Evolutionary conservation across 2,888 invertebrate species (phyloP).

Genomic region (Acrobasis consociella): DNA sequence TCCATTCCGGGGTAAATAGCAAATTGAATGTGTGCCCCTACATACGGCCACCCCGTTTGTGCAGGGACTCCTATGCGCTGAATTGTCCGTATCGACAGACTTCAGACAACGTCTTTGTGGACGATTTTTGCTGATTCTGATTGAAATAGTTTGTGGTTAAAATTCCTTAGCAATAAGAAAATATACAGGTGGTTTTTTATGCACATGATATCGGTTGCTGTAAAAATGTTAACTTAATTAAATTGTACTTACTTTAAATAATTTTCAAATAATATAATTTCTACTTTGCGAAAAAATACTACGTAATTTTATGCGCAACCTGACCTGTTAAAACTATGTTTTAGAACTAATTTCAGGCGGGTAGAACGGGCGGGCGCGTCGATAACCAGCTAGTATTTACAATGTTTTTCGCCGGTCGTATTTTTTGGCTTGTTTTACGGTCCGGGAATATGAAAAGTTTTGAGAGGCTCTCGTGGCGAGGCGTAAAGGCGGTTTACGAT

Average conservation of each 20-base stretch:
- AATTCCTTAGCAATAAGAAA: slow-evolving; percentile 39
- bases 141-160: slow-evolving; percentile 12
- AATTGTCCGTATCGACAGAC: slow-evolving; percentile 30
- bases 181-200: slow-evolving; percentile 34
- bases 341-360: slow-evolving; percentile 72
- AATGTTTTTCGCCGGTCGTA: slow-evolving; percentile 80
- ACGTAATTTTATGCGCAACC: slow-evolving; percentile 50
- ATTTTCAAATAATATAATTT: background rate
- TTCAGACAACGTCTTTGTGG: slow-evolving; percentile 13
- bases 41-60: slow-evolving; percentile 26
- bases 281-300: background rate
- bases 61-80: slow-evolving; percentile 18
- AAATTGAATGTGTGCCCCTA: slow-evolving; percentile 77
- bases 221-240: too few species aligned
- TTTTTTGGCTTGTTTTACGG: slow-evolving; percentile 80
- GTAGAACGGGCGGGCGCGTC: slow-evolving; percentile 55
- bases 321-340: slow-evolving; percentile 72
- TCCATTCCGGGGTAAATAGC: slow-evolving; percentile 82
- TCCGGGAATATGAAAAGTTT: slow-evolving; percentile 81
- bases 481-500: slow-evolving; percentile 81
- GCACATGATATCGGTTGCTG: too few species aligned
- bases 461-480: slow-evolving; percentile 73
- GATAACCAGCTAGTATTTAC: slow-evolving; percentile 78
- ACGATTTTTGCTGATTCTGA: slow-evolving; percentile 13
- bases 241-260: too few species aligned